Percentiles rank a stretch among this genome's conserved stretches.
These are phyloP conservation scores for Baronia brevicornis DNA, from an alignment of 2,888 invertebrate species.

Conservation along the genomic window DNA sequence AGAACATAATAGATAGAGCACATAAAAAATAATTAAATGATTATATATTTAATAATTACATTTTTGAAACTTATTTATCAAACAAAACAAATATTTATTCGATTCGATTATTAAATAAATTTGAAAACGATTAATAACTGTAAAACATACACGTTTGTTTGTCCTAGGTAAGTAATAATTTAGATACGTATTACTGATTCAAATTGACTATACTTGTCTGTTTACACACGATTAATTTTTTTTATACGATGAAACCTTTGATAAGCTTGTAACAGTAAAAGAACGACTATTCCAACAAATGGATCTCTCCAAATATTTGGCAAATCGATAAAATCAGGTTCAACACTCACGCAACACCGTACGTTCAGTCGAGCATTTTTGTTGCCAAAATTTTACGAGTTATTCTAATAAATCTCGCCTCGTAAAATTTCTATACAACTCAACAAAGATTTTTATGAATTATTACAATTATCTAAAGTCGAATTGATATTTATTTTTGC, in stretches of 20 bases:
- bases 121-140: neutral
- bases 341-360: conserved; percentile 18
- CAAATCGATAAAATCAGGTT: conserved; percentile 28
- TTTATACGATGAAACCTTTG: too few species aligned
- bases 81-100: neutral
- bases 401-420: too few species aligned
- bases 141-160: too few species aligned
- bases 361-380: conserved; percentile 12
- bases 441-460: too few species aligned
- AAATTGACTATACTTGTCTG: too few species aligned
- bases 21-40: neutral
- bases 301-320: conserved; percentile 22
- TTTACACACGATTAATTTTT: too few species aligned
- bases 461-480: too few species aligned
- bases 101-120: neutral
- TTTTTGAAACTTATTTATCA: neutral
- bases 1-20: neutral
- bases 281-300: conserved; percentile 15
- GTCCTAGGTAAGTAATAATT: too few species aligned
- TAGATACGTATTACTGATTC: too few species aligned
- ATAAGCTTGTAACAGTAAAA: neutral
- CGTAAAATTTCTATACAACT: too few species aligned
- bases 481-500: too few species aligned
- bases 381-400: too few species aligned
- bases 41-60: neutral